Base-by-base conservation (phyloP, 2,113 vertebrate genomes). In the Podilymbus podiceps region DNA sequence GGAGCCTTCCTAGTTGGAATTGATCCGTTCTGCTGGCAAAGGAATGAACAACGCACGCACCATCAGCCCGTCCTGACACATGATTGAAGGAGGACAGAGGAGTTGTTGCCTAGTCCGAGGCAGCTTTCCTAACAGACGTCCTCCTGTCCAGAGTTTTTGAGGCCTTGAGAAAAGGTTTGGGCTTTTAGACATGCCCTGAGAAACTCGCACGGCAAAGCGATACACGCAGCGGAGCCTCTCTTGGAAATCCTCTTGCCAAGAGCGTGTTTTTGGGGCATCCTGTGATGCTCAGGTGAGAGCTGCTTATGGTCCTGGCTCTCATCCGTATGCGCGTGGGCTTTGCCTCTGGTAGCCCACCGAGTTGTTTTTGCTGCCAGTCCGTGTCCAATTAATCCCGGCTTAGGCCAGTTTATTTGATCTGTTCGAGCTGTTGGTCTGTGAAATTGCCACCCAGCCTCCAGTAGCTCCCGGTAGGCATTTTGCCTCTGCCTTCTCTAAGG, bases 61-160 rank as follows among this genome's bases (percentile, higher is more conserved):
- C 6, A 0, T n/a, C 46, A 31, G 55, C 40, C 64, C 3, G 0
- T 35, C 64, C 52, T 30, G 52, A 12, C 0, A 3, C 0, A 0
- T 0, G 0, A 3, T 25, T 35, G 5, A 8, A 44, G 77, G 67
- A 69, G 50, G 12, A 15, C 40, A 21, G 38, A 6, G 81, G 22
- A 78, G n/a, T 23, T 53, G 30, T 11, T 53, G 68, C n/a, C 9
- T 67, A 9, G 10, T 47, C 56, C 2, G 1, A 23, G 42, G 15
- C 8, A 33, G 15, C n/a, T 85, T 64, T 63, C 27, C 17, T 7
- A 7, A 18, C 22, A 60, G 30, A 2, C 7, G 5, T 9, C 15
- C 18, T 59, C 21, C 50, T n/a, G 0, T 55, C 21, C 1, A 5
- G 38, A 9, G 9, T 50, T 19, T 28, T 53, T 58, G 21, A 68